phyloP scores from a whole-genome alignment of 2,113 vertebrate species.

The Raphicerus campestris region DNA sequence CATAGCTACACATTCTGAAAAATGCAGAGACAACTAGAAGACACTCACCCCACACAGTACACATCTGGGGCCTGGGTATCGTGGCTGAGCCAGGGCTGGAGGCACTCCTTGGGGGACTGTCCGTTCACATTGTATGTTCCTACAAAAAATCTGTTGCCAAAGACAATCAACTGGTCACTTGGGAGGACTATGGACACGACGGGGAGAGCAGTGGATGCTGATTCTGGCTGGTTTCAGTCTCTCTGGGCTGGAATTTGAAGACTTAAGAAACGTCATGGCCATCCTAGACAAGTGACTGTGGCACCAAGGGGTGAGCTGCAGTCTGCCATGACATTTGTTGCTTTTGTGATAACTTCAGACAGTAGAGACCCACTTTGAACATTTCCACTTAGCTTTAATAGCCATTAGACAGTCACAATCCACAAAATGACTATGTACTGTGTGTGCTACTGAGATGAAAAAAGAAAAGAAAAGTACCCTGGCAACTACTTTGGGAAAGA shows the following conservation, averaged over 20 bases:
- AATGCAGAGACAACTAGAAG: not conserved
- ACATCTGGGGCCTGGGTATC: slow-evolving; percentile 89
- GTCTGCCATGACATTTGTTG: not conserved
- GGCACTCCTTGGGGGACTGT: slow-evolving; percentile 90
- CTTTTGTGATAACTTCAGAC: not conserved
- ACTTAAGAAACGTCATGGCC: not conserved
- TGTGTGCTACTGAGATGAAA: not conserved
- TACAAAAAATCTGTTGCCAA: slow-evolving; percentile 89
- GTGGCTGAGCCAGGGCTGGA: slow-evolving; percentile 89
- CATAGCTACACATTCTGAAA: not conserved
- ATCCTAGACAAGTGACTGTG: not conserved
- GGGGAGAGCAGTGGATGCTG: not conserved
- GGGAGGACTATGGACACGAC: not conserved
- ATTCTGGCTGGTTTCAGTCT: not conserved
- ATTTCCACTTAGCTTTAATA: not conserved
- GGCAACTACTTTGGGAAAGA: not conserved
- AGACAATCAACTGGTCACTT: not conserved
- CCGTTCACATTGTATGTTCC: slow-evolving; percentile 98
- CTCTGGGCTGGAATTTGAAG: not conserved
- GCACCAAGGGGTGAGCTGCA: not conserved
- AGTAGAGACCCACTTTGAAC: not conserved
- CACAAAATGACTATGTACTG: not conserved
- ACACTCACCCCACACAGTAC: slow-evolving; percentile 93
- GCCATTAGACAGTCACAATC: not conserved
- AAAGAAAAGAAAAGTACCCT: slow-evolving; percentile 6